These are phyloP conservation scores for Xerus inauris DNA, from an alignment of 2,113 vertebrate species.

Conservation along the genomic window DNA sequence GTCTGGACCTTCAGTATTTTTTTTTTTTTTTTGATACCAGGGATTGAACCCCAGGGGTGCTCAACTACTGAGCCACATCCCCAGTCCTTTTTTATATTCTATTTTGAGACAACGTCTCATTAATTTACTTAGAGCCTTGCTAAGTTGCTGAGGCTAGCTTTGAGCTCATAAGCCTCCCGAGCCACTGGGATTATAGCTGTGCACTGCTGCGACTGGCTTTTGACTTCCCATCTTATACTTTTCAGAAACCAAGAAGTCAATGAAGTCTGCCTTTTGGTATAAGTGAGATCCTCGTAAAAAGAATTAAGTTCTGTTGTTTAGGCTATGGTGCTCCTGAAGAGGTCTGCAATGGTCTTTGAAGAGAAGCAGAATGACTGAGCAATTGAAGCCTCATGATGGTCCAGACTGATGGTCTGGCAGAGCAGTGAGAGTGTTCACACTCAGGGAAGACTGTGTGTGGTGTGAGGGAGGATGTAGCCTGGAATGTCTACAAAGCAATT, in stretches of 20 bases:
- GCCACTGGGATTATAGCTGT: too few species aligned
- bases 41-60: too few species aligned
- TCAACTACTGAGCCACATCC: too few species aligned
- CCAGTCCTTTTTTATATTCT: too few species aligned
- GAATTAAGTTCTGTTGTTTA: neutral
- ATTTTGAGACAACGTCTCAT: too few species aligned
- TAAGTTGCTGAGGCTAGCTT: too few species aligned
- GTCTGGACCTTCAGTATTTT: neutral
- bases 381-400: neutral
- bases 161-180: too few species aligned
- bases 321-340: neutral
- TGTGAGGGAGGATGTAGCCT: too few species aligned
- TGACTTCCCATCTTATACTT: neutral
- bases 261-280: neutral
- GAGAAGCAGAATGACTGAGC: neutral
- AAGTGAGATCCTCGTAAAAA: neutral
- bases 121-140: too few species aligned
- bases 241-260: neutral
- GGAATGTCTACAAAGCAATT: too few species aligned
- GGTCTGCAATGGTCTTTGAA: neutral
- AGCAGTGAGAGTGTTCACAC: accelerated
- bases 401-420: neutral
- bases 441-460: accelerated
- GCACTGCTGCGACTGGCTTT: too few species aligned
- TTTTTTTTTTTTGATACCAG: too few species aligned